Base-by-base conservation (phyloP, 2,113 vertebrate species). In the Thomomys bottae region DNA sequence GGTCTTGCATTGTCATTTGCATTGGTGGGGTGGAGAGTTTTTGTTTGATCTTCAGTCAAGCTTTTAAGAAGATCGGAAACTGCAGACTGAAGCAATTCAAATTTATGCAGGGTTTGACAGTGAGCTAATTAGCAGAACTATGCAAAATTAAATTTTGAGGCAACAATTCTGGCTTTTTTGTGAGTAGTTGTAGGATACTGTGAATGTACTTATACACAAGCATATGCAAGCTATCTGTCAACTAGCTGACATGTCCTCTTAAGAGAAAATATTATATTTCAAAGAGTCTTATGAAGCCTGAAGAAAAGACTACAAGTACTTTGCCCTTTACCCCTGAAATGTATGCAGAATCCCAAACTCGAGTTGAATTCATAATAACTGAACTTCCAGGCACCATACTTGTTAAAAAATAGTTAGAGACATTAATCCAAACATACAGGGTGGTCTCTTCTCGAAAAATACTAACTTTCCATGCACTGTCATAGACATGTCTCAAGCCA, bases 231-330 rank as follows among this genome's bases (percentile, higher is more conserved):
- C 84, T 95, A 89, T 97, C 95, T 89, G 94, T 96, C 95, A 96
- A 82, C 91, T 87, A 36, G 85, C 78, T 87, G 84, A 94, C 61
- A 70, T 81, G 92, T 95, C 94, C 94, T 95, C 94, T 95, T 96
- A 94, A 88, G 61, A 90, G 92, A 96, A 96, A 96, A 95, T 95
- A 95, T 95, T 95, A 34, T 80, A 87, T 96, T 96, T 96, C 96
- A 96, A 93, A 95, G 94, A 82, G 38, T 84, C 87, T 82, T 86
- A 92, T 49, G 82, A 92, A 92, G 49, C 92, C 79, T 8, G 90
- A 88, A 88, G 79, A 61, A 94, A 95, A 87, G 92, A 87, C 71
- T 80, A 24, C 71, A 90, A 96, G 92, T 86, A 93, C 90, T 95
- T 90, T 95, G 92, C 94, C 94, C 93, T 96, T 95, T 96, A 93